Conservation (phyloP, 2,797 vertebrate genomes). For the Acipenser transmontanus region DNA sequence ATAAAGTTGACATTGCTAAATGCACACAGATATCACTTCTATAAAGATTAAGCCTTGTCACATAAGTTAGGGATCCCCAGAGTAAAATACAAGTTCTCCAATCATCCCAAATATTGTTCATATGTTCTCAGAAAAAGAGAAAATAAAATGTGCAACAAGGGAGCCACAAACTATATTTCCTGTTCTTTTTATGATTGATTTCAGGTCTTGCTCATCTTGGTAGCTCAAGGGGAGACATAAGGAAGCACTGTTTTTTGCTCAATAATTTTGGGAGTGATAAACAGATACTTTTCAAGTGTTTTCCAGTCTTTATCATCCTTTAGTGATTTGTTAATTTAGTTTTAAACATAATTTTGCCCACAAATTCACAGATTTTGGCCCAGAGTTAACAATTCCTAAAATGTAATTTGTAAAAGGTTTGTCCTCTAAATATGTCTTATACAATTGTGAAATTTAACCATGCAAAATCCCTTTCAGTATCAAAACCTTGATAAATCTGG, state of each 20-base stretch:
- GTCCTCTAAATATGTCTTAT: too few relatives aligned
- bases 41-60: not conserved
- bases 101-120: not conserved
- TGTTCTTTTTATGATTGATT: not conserved
- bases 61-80: not conserved
- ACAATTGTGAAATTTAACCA: too few relatives aligned
- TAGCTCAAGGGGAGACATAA: not conserved
- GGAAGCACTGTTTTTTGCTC: not conserved
- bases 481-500: too few relatives aligned
- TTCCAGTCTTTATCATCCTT: not conserved
- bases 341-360: too few relatives aligned
- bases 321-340: too few relatives aligned
- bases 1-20: not conserved
- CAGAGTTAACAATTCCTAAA: too few relatives aligned
- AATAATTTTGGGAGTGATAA: too few relatives aligned
- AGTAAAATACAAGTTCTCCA: not conserved
- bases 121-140: not conserved
- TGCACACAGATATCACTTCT: slow-evolving; percentile 1
- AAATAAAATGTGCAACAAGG: not conserved
- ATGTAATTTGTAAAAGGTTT: too few relatives aligned
- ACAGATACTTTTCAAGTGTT: not conserved
- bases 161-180: not conserved
- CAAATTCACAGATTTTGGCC: too few relatives aligned
- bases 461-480: too few relatives aligned
- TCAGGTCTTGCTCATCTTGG: not conserved